Conservation (phyloP, 2,797 vertebrate genomes). For the Decapterus maruadsi region DNA sequence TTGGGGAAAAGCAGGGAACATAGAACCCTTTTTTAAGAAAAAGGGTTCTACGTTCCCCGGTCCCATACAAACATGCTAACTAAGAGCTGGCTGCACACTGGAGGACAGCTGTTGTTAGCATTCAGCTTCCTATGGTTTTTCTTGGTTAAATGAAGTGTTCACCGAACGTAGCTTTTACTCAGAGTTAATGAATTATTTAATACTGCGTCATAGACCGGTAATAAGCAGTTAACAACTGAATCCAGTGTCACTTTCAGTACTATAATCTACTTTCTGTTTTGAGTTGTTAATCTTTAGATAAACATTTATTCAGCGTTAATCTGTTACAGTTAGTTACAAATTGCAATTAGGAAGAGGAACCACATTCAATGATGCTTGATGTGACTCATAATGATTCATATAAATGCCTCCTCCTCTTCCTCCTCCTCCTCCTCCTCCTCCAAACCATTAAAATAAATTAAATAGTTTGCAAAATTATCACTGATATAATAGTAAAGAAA, state of each 20-base stretch:
- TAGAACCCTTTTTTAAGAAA: no score
- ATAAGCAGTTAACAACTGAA: background rate
- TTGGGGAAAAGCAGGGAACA: no score
- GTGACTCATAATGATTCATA: constrained; percentile 5
- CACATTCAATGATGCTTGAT: background rate
- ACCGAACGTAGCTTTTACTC: background rate
- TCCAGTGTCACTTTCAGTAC: background rate
- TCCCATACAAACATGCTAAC: no score
- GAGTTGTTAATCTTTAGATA: background rate
- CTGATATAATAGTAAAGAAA: background rate
- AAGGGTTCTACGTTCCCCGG: no score
- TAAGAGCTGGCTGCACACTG: background rate
- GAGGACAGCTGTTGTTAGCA: background rate
- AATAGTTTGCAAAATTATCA: background rate
- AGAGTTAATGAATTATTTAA: background rate
- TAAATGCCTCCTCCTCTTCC: background rate
- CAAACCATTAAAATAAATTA: background rate
- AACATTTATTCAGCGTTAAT: background rate
- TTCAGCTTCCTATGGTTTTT: background rate
- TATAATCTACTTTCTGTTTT: background rate
- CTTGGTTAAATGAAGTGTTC: background rate
- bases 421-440: no score
- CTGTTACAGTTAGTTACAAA: background rate
- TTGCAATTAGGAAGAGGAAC: background rate
- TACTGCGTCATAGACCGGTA: background rate